These are phyloP conservation scores for Oreochromis aureus DNA, from an alignment of 2,113 vertebrate genomes.

Conservation along the genomic window DNA sequence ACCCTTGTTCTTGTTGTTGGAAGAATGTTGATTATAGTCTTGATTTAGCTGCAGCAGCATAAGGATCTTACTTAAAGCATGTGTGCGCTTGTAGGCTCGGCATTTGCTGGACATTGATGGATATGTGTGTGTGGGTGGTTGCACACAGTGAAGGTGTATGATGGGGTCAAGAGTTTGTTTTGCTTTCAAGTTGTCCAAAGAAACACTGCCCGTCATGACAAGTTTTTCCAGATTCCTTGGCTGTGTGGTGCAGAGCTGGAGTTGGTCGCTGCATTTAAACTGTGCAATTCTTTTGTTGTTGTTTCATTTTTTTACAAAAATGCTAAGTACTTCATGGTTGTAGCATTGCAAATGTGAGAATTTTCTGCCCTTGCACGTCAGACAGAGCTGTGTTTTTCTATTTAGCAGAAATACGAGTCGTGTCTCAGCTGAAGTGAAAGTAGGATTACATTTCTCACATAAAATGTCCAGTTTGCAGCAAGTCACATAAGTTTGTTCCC, in stretches of 20 bases:
- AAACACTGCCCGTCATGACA: not conserved
- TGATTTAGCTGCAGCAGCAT: slow-evolving; percentile 12
- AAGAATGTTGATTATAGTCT: slow-evolving; percentile 61
- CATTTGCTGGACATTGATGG: not conserved
- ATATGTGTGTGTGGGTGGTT: not conserved
- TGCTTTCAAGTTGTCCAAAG: not conserved
- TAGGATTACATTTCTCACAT: slow-evolving; percentile 15
- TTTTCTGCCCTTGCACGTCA: not conserved
- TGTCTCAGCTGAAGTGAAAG: slow-evolving; percentile 46
- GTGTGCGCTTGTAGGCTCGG: not conserved
- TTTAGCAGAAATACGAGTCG: not conserved
- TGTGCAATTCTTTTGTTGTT: not conserved
- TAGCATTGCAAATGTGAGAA: not conserved
- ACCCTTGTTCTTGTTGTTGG: slow-evolving; percentile 12
- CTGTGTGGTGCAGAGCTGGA: not conserved
- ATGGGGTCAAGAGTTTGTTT: not conserved
- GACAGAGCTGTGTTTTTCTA: not conserved
- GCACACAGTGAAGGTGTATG: not conserved
- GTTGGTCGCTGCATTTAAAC: not conserved
- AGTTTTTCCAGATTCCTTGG: not conserved
- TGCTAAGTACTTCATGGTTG: not conserved
- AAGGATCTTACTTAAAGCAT: not conserved
- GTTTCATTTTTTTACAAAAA: not conserved
- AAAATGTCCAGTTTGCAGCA: not conserved
- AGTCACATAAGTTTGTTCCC: not conserved